Evolutionary conservation across 2,797 vertebrate genomes (phyloP).

Genomic region (Luscinia luscinia): DNA sequence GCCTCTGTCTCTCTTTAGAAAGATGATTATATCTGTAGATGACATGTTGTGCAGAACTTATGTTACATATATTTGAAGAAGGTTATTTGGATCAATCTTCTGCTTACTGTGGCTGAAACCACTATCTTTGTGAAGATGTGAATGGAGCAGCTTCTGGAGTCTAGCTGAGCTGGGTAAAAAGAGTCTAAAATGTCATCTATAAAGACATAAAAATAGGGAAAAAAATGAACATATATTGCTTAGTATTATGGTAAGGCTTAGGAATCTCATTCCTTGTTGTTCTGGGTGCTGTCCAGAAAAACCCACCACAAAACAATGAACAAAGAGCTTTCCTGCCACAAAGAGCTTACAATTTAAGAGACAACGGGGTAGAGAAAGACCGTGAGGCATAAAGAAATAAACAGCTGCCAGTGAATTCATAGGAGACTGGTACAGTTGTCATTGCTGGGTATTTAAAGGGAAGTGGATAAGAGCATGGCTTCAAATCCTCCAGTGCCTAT

Average conservation of each 20-base stretch:
- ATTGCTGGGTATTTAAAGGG: slow-evolving; percentile 9
- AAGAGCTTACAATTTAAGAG: slow-evolving; percentile 50
- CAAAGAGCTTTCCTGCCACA: slow-evolving; percentile 49
- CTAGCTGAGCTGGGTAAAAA: slow-evolving; percentile 83
- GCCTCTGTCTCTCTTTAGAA: not conserved
- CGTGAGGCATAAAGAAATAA: slow-evolving; percentile 46
- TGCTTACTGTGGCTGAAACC: slow-evolving; percentile 77
- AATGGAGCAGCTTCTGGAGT: slow-evolving; percentile 83
- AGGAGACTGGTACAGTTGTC: slow-evolving; percentile 55
- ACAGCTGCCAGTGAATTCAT: slow-evolving; percentile 44
- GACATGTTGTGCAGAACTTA: not conserved
- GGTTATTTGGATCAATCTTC: not conserved
- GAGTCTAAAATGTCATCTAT: slow-evolving; percentile 86
- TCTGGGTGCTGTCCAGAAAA: not conserved
- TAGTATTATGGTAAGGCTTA: not conserved
- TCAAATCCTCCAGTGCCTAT: not conserved
- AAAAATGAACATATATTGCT: not conserved
- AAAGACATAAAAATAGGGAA: not conserved
- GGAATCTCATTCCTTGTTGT: not conserved
- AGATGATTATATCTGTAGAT: not conserved
- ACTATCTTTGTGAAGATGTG: slow-evolving; percentile 84
- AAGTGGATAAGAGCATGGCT: not conserved
- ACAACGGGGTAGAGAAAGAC: slow-evolving; percentile 29
- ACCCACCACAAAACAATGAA: slow-evolving; percentile 24
- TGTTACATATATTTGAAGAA: not conserved